Conservation (phyloP, 2,888 invertebrate genomes). For the Exocentrus adspersus region DNA sequence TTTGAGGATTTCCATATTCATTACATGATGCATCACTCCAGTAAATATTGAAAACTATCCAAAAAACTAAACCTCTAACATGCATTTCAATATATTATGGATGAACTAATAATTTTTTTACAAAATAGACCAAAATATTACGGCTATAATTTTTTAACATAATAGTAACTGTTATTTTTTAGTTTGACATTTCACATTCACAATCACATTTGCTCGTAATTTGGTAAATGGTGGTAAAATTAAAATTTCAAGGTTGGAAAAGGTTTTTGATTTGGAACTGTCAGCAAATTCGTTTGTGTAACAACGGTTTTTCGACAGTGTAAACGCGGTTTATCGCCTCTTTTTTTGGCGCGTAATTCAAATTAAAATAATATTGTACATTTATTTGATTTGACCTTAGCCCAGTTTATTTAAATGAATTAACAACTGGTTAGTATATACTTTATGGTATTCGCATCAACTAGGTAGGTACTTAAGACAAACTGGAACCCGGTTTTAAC, state of each 20-base stretch:
- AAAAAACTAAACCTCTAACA: conserved; percentile 53
- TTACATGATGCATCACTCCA: conserved; percentile 50
- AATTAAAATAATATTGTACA: background rate
- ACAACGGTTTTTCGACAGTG: conserved; percentile 21
- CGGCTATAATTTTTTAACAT: conserved; percentile 50
- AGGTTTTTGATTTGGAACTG: conserved; percentile 21
- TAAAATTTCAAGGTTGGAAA: conserved; percentile 43
- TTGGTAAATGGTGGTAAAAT: no score
- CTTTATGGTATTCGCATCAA: no score
- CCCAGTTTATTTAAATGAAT: conserved; percentile 33
- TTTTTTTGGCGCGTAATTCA: conserved; percentile 29
- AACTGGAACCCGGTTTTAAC: no score
- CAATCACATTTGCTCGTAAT: no score
- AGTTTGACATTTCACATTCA: conserved; percentile 58
- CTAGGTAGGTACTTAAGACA: no score
- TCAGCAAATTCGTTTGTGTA: conserved; percentile 17
- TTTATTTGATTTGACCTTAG: conserved; percentile 36
- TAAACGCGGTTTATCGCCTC: conserved; percentile 33
- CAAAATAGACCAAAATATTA: conserved; percentile 39
- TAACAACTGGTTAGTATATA: no score
- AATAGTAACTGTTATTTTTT: conserved; percentile 54
- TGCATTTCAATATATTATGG: conserved; percentile 34
- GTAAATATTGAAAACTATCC: conserved; percentile 57
- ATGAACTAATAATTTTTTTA: conserved; percentile 35
- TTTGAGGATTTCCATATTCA: conserved; percentile 28